Base-by-base conservation (phyloP, 1,140 invertebrate genomes). In the Drosophila mojavensis region DNA sequence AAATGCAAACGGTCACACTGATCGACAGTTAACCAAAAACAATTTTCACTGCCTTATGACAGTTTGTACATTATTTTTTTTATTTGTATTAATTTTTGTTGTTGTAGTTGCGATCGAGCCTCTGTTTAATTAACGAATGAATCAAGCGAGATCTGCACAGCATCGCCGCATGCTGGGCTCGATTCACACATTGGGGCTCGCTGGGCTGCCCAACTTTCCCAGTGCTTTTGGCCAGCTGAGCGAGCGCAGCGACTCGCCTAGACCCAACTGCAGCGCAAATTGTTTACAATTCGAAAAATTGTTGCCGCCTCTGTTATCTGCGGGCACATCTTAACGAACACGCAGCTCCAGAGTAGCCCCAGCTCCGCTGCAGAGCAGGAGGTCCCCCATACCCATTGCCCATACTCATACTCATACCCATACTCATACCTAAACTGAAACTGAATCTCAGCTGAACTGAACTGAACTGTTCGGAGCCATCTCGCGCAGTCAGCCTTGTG, bases 281-380 rank as follows among this genome's bases (percentile, higher is more conserved):
- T 86, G 82, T 86, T 81, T 81, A 86, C 82, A 86, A 81, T 86
- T 86, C 82, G 78, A 77, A 85, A 83, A 84, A 78, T 81, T 69
- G 72, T 85, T 85, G 70, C 75, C 78, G 74, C 59, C 78, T 74
- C 78, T 73, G 70, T 85, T 85, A 85, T 85, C 81, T 77, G 60
- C 47, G 64, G 66, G 53, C 74, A 64, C 67, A 86, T 86, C 82
- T 86, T 73, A 76, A 85, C 71, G 71, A 86, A 86, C 82, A 86
- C 82, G 81, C 81, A 74, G 78, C 69, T 59, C 60, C 47, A 66
- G 39, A 39, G 13, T 17, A 5, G 28, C 26, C 41, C 41, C 15
- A 54, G 41, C 20, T 24, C 15, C 53, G 15, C n/a, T 15, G 13
- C 33, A 54, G 54, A 47, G 59, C 59, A 69, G 75, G 65, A 73